Conservation (phyloP, 1,140 invertebrate genomes). For the Cotesia glomerata region DNA sequence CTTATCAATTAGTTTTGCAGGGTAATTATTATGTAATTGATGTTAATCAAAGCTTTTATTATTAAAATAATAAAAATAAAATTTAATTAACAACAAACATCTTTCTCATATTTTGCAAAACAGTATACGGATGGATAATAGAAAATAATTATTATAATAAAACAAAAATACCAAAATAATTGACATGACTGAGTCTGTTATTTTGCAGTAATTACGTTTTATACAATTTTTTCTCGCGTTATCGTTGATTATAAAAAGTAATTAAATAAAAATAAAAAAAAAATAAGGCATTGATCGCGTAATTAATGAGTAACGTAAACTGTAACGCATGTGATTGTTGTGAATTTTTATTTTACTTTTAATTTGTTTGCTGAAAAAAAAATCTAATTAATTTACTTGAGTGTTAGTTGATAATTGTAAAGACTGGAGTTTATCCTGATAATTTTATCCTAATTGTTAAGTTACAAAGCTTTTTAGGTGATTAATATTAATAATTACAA, state of each 20-base stretch:
- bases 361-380: background rate
- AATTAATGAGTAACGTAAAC: slow-evolving; percentile 16
- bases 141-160: slow-evolving; percentile 16
- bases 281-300: slow-evolving; percentile 16
- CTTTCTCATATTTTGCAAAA: slow-evolving; percentile 44
- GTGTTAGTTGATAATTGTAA: background rate
- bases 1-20: slow-evolving; percentile 24
- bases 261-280: background rate
- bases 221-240: slow-evolving; percentile 25
- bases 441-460: background rate
- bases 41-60: background rate
- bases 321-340: slow-evolving; percentile 9
- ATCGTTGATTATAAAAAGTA: slow-evolving; percentile 19
- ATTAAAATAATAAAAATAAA: background rate
- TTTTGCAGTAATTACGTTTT: slow-evolving; percentile 28
- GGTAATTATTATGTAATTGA: slow-evolving; percentile 22
- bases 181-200: slow-evolving; percentile 27
- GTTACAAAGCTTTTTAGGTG: background rate
- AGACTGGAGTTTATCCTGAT: background rate
- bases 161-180: slow-evolving; percentile 23
- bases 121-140: slow-evolving; percentile 28
- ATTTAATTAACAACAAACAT: background rate
- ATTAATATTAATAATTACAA: background rate
- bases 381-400: background rate
- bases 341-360: background rate